Evolutionary conservation across 2,113 vertebrate species (phyloP), one percentile per base, ranked within the genome.

Genomic region (Cisticola juncidis): DNA sequence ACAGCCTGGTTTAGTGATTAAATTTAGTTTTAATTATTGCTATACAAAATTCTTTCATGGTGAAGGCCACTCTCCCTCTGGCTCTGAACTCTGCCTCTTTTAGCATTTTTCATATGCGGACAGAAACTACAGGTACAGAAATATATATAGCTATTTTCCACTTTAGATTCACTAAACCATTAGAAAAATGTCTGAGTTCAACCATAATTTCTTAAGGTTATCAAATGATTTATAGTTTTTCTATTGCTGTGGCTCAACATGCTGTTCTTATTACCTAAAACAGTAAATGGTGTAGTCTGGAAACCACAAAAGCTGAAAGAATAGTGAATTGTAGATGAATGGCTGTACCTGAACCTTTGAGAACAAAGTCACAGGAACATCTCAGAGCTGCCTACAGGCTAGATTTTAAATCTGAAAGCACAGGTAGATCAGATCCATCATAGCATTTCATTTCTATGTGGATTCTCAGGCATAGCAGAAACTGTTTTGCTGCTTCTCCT

Each of bases 11-110:
- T 85, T 81, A 91, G 78, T 92, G 68, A 54, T 62, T 70, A 88
- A 95, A 85, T 87, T 76, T 53, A 79, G 35, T 88, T 93, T 65
- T 95, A 97, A 95, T 94, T 87, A 82, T 83, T 94, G 66, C 73
- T 86, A 54, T 26, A 83, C 40, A 95, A 94, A 93, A 94, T 81
- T 71, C 73, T 94, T 73, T 90, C 50, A 81, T 77, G 42, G 57
- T 85, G 86, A 91, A 96, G 50, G 60, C 60, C 25, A 81, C 71
- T 82, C 97, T 94, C 72, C 35, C 42, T 26, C 62, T 80, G 50
- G 58, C 23, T 96, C 61, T 42, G 40, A 82, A 78, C 53, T 94
- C 51, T 82, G 38, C 5, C 26, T 90, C 51, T 79, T 83, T 65
- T 77, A 88, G 23, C 38, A 58, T 92, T 80, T 77, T 96, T 97